These are phyloP conservation scores for Pantherophis vulpinus DNA, from an alignment of 2,797 vertebrate genomes.

Conservation along the genomic window DNA sequence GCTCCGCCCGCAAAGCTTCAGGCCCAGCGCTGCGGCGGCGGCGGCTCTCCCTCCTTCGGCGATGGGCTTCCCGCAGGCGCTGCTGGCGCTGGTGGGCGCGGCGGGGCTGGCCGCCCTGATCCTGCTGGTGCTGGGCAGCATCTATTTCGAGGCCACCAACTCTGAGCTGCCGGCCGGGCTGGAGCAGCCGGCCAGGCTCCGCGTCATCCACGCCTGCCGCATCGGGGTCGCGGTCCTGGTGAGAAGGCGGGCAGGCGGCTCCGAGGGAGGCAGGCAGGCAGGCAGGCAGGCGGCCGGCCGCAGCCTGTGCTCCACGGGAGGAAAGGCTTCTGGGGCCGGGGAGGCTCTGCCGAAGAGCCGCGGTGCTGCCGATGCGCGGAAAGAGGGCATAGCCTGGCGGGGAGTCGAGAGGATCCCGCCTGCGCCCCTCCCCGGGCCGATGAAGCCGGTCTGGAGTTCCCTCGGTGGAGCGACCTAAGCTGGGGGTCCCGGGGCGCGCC, in stretches of 20 bases:
- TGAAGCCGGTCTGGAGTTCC: not conserved
- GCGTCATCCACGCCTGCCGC: conserved; percentile 65
- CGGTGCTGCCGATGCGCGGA: not conserved
- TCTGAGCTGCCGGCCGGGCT: conserved; percentile 78
- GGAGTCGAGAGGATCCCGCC: not conserved
- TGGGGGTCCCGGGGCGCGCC: not conserved
- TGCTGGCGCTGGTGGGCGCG: conserved; percentile 64
- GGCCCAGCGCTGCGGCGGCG: not conserved
- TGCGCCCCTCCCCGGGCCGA: not conserved
- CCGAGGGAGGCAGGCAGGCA: not conserved
- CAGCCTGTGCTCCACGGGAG: not conserved
- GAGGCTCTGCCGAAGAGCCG: not conserved
- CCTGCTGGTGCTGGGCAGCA: conserved; percentile 74
- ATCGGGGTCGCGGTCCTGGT: conserved; percentile 76
- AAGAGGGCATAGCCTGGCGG: not conserved
- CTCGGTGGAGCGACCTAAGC: not conserved
- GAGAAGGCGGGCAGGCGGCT: conserved; percentile 56
- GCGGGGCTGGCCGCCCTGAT: conserved; percentile 47
- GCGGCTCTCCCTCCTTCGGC: not conserved
- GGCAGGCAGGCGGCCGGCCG: not conserved
- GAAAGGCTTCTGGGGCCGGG: not conserved
- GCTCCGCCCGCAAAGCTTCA: not conserved
- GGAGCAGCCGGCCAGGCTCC: conserved; percentile 71
- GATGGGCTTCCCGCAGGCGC: conserved; percentile 63
- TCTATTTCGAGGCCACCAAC: conserved; percentile 79